Percentiles rank a stretch among this genome's conserved stretches.
Conservation (phyloP, 2,797 vertebrate genomes). For the Apogon hyalosoma region DNA sequence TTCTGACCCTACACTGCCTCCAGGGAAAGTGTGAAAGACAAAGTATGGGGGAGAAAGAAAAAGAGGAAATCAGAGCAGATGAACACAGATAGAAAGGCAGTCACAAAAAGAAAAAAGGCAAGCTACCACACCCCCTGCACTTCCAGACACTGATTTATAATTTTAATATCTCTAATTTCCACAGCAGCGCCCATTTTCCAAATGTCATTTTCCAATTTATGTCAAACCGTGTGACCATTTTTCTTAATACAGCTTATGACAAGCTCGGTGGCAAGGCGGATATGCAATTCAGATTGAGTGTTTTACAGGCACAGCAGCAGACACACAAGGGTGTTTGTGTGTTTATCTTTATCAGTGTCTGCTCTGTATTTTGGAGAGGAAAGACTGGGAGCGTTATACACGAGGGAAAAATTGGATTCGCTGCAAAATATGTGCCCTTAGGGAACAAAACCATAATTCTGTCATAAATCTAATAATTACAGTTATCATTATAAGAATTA, state of each 20-base stretch:
- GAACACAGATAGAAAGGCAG: conserved; percentile 44
- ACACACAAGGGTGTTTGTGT: conserved; percentile 79
- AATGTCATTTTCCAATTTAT: conserved; percentile 95
- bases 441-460: conserved; percentile 81
- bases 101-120: conserved; percentile 48
- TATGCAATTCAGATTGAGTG: conserved; percentile 90
- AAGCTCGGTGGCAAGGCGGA: conserved; percentile 85
- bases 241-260: conserved; percentile 94
- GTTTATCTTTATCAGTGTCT: conserved; percentile 85
- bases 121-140: conserved; percentile 66
- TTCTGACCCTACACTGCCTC: conserved; percentile 50
- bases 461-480: conserved; percentile 84
- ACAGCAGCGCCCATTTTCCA: conserved; percentile 87
- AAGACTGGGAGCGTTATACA: conserved; percentile 60
- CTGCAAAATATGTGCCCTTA: conserved; percentile 75
- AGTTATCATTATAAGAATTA: conserved; percentile 84
- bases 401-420: conserved; percentile 70
- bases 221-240: conserved; percentile 91
- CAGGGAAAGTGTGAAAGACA: conserved; percentile 52
- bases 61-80: conserved; percentile 46
- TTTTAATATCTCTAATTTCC: conserved; percentile 96
- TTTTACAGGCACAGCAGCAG: conserved; percentile 81
- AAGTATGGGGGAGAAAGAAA: conserved; percentile 44
- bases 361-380: conserved; percentile 72
- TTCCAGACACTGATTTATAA: conserved; percentile 93